Base-by-base conservation (phyloP, 2,888 invertebrate genomes). In the Drosophila formosana region DNA sequence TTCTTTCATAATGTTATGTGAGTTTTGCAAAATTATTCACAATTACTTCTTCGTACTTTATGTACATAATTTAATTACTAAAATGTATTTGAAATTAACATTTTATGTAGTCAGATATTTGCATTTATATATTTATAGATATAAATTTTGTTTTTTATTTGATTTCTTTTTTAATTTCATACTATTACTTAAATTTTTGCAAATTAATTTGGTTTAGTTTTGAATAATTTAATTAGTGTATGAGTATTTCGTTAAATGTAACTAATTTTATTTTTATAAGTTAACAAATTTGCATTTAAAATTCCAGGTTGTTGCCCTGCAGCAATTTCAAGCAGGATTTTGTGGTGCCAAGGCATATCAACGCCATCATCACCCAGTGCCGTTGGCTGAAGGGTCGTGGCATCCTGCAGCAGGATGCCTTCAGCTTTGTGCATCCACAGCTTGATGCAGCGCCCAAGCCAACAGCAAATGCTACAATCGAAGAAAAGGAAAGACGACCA, bases 381-480 rank as follows among this genome's bases (percentile, higher is more conserved):
- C 91, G 89, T 45, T 94, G 94, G 69, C 82, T 73, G 7, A 86
- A 82, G 37, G 66, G 69, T 0, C 82, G 82, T 34, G 82, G 75
- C 65, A 32, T 81, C 72, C 58, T 89, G 41, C 89, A 93, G 67
- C 68, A 82, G 49, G 88, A 93, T 83, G 93, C 94, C 1, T 95
- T 95, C 80, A 91, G 94, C 1, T 92, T 94, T 45, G 90, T 95
- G 82, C 92, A 93, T 85, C 43, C 61, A 13, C 62, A 9, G 2
- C 8, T 46, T 7, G 3, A 1, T 26, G 30, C 11, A 34, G 2
- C 18, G 2, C 1, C 1, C 3, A 30, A 25, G 39, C 7, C 8
- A 37, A 3, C 6, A 5, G 4, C 6, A 2, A 41, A n/a, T 28
- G 18, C 50, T 4, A 8, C 25, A 25, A 4, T 8, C n/a, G 25